Evolutionary conservation across 2,888 invertebrate genomes (phyloP), one percentile per base, ranked within the genome.

Genomic region (Dynastes tityus): DNA sequence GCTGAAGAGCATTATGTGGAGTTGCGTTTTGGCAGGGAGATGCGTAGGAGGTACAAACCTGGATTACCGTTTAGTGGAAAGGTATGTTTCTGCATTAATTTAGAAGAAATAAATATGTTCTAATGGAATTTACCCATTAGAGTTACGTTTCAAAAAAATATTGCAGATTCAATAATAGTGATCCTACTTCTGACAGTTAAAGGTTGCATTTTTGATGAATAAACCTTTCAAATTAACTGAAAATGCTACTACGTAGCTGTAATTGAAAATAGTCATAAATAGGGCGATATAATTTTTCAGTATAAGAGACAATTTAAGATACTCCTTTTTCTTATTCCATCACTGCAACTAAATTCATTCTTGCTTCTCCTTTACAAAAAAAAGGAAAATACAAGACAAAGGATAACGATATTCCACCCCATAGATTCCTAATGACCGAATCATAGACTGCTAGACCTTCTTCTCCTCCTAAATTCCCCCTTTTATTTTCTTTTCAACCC

Each of bases 1-100:
- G 93, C 92, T 6, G 93, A 93, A 81, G 93, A 93, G 82, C 93
- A 93, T 84, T 93, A 92, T 82, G 93, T 93, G 11, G 93, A 93
- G 83, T 88, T 93, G 78, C 87, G 92, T 71, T 93, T 93, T 77
- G 92, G 93, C 70, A 91, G 91, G 76, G 92, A 92, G 84, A 93
- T 93, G 92, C 87, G 93, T 63, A 86, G 92, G 67, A 88, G 92
- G 63, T 93, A 93, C 87, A 93, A 93, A 82, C 93, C 93, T 49
- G 93, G 93, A 53, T 87, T 93, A 76, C 93, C 93, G 6, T 93
- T 93, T 85, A 90, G 92, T 78, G 93, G 93, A 82, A 90, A 93
- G 88, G 93, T 93, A 84, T 89, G 5, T 4, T 40, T 0, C 40
- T 16, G 8, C 8, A 65, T 32, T 32, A 32, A 4, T 32, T 32